phyloP scores from a whole-genome alignment of 1,140 invertebrate species.

The Cylas formicarius region DNA sequence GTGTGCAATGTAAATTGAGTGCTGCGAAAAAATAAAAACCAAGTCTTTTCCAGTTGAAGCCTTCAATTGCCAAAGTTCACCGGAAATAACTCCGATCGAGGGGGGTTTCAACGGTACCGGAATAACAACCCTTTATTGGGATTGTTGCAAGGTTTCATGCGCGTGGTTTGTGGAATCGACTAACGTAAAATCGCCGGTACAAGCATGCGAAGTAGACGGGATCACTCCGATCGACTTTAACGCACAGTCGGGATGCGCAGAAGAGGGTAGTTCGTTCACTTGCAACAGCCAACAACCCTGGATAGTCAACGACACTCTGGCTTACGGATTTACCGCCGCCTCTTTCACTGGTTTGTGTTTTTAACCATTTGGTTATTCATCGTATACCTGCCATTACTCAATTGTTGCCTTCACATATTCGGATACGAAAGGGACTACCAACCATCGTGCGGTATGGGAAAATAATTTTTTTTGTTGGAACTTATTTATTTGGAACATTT shows the following conservation, averaged over 20 bases:
- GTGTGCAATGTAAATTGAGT: too few species aligned
- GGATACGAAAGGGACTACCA: too few species aligned
- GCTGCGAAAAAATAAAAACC: too few species aligned
- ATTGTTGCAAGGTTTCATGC: constrained; percentile 3
- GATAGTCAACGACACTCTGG: constrained; percentile 2
- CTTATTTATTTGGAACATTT: too few species aligned
- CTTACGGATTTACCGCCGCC: constrained; percentile 12
- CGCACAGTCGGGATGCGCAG: constrained; percentile 5
- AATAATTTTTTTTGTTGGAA: too few species aligned
- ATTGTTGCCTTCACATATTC: too few species aligned
- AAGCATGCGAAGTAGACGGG: neutral
- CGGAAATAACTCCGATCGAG: neutral
- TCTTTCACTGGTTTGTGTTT: constrained; percentile 15
- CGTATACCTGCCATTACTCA: too few species aligned
- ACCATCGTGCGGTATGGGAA: too few species aligned
- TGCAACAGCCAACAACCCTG: constrained; percentile 9
- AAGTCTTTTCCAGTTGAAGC: too few species aligned
- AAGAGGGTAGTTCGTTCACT: constrained; percentile 2
- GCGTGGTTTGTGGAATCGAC: neutral
- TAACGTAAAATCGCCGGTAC: neutral
- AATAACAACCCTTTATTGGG: constrained; percentile 6
- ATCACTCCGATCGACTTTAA: neutral
- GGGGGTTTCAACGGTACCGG: neutral
- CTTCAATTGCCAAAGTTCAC: too few species aligned
- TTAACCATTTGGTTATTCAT: too few species aligned